Evolutionary conservation across 2,113 vertebrate genomes (phyloP).

Genomic region (Myrmophylax atrothorax): DNA sequence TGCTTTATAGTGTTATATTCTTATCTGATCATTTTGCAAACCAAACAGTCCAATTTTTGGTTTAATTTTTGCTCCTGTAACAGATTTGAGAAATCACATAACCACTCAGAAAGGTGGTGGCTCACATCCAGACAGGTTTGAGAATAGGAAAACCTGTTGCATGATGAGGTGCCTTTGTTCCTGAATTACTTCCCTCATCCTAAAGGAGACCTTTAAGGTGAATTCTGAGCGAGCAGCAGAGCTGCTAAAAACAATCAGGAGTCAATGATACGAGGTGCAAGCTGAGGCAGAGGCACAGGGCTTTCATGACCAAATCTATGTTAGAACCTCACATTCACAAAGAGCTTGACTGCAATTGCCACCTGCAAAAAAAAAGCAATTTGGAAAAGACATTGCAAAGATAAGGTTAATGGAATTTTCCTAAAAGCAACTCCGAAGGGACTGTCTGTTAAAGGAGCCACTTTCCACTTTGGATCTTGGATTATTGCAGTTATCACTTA

Average conservation of each 20-base stretch:
- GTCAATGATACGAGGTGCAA: background rate
- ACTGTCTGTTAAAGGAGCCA: background rate
- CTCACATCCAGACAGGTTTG: background rate
- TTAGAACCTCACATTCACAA: background rate
- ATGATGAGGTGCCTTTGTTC: background rate
- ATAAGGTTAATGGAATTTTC: slow-evolving; percentile 58
- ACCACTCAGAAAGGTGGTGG: background rate
- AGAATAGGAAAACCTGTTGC: background rate
- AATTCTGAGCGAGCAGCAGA: background rate
- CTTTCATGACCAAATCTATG: background rate
- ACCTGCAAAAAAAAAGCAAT: slow-evolving; percentile 41
- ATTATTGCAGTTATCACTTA: slow-evolving; percentile 21
- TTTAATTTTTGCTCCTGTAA: background rate
- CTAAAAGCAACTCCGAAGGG: slow-evolving; percentile 9
- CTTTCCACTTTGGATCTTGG: background rate
- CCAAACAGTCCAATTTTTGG: background rate
- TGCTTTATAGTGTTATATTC: background rate
- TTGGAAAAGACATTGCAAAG: slow-evolving; percentile 29
- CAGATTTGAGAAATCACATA: background rate
- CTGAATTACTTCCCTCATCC: background rate
- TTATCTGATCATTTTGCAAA: background rate
- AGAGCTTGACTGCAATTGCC: slow-evolving; percentile 10
- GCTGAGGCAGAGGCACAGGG: background rate
- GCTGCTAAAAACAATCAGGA: background rate
- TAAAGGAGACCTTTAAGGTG: background rate